Conservation (phyloP, 2,797 vertebrate genomes). For the Heliangelus exortis region DNA sequence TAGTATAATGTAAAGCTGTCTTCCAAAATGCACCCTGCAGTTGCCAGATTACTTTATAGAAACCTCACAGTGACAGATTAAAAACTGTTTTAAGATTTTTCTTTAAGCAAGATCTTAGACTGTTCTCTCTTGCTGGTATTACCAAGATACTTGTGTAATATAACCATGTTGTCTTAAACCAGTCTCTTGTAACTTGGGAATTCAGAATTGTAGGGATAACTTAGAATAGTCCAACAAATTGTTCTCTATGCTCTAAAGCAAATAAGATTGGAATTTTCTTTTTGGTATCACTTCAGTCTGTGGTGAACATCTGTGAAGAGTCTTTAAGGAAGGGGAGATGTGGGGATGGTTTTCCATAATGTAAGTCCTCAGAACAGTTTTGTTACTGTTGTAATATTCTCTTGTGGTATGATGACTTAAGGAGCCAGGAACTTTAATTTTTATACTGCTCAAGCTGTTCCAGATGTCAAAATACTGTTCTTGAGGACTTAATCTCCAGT, state of each 20-base stretch:
- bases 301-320: background rate
- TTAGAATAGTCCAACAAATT: background rate
- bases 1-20: background rate
- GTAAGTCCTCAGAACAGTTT: background rate
- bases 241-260: background rate
- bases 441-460: background rate
- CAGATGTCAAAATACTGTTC: background rate
- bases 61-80: background rate
- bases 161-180: background rate
- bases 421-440: background rate
- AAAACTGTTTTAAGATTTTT: background rate
- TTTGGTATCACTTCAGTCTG: background rate
- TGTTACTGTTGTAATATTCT: background rate
- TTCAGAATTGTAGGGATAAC: background rate
- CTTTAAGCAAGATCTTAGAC: background rate
- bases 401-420: background rate
- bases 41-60: background rate
- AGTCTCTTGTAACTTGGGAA: background rate
- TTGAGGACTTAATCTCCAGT: background rate
- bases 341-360: background rate
- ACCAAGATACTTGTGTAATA: background rate
- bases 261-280: background rate
- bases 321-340: background rate
- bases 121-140: background rate
- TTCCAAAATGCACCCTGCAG: background rate